Base-by-base conservation (phyloP, 2,888 invertebrate species). In the Tetheella fluctuosa region DNA sequence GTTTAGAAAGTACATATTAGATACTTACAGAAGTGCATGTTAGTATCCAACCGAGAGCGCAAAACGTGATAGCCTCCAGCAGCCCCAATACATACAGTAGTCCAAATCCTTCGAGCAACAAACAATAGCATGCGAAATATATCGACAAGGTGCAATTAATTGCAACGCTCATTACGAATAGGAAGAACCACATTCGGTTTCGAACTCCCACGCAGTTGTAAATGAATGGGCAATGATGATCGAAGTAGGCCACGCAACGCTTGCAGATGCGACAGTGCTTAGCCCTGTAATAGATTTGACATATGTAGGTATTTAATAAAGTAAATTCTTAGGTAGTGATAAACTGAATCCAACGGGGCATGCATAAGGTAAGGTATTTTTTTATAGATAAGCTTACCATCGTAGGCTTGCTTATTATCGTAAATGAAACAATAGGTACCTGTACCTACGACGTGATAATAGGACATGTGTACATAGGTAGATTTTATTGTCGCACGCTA, bases 151-250 rank as follows among this genome's bases (percentile, higher is more conserved):
- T 96, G 85, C 97, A 97, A 87, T 98, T 97, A 64, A 97, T 96
- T 12, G 97, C 97, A 34, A 98, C 96, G 76, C 97, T 96, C 94
- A 97, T 95, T 1, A 98, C 97, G 84, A 98, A 98, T 60, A 97
- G 88, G 84, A 97, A 97, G 92, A 98, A 98, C 98, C 98, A 98
- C 94, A 97, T 97, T 78, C 98, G 95, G 89, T 98, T 98, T 64
- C 96, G 95, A 48, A 98, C 93, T 1, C 98, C 98, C 20, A 98
- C 97, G 85, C 98, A 98, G 85, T 98, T 98, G 89, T 98, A 97
- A 74, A 98, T 98, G 83, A 98, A 98, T 0, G 98, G 98, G 83
- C 98, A 98, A 84, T 98, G 98, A 88, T 98, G 98, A 84, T 98
- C 98, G 80, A 98, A 98, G 84, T 98, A 97, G 0, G 96, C 95